Percentiles rank a stretch among this genome's conserved stretches.
phyloP scores from a whole-genome alignment of 2,888 invertebrate genomes.

The Xylocampa areola region DNA sequence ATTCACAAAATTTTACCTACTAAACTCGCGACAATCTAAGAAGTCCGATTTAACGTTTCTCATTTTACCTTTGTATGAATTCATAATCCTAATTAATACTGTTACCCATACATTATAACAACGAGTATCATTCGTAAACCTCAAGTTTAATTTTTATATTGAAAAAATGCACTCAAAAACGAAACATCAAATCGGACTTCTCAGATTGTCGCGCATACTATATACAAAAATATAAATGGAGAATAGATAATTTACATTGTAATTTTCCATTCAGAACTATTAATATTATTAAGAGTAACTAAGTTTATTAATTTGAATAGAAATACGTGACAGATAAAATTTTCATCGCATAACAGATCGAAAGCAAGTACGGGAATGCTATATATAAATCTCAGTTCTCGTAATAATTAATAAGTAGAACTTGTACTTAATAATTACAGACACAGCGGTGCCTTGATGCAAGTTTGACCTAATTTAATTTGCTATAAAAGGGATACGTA shows the following conservation, averaged over 20 bases:
- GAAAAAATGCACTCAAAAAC: no score
- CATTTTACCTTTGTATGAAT: no score
- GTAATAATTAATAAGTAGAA: slow-evolving; percentile 45
- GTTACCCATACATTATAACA: no score
- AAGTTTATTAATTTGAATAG: slow-evolving; percentile 22
- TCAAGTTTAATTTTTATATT: no score
- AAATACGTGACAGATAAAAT: slow-evolving; percentile 32
- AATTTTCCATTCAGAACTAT: background rate
- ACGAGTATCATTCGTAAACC: no score
- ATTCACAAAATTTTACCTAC: no score
- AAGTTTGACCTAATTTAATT: slow-evolving; percentile 79
- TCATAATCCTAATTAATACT: no score
- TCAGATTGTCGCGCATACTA: no score
- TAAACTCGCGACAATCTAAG: no score
- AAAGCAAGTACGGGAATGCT: background rate
- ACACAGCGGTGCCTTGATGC: slow-evolving; percentile 50
- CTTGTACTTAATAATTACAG: slow-evolving; percentile 55
- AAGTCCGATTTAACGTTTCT: no score
- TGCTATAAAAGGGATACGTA: slow-evolving; percentile 73
- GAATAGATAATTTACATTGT: background rate
- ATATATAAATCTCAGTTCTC: slow-evolving; percentile 3
- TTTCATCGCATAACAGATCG: slow-evolving; percentile 16
- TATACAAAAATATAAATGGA: background rate
- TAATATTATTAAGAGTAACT: no score
- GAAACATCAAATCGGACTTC: no score